Evolutionary conservation across 2,888 invertebrate genomes (phyloP), one percentile per base, ranked within the genome.

Genomic region (Apodemia mormo): DNA sequence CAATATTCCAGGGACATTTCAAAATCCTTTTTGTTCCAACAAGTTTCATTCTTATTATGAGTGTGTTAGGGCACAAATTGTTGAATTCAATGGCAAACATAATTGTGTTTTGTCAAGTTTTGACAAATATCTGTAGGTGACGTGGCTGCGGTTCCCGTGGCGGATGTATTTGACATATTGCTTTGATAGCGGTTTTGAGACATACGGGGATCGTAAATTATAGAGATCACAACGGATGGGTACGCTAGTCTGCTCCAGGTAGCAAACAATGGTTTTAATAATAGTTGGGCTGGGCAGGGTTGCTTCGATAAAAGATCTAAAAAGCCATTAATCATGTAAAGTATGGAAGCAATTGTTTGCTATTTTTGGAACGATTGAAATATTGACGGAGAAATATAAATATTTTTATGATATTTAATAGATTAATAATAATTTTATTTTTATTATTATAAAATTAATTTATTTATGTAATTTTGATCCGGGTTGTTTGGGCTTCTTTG

Each of bases 61-160:
- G 75, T 4, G 30, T 12, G 5, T 33, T 83, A 89, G 73, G 71
- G 80, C 70, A 22, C n/a, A 79, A 61, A 79, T 81, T 71, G 3
- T 49, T 2, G 72, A 72, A 73, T 67, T 71, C 45, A 70, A 64
- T 67, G 49, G 80, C 69, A 81, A 56, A 67, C 66, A 40, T 78
- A 81, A 77, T 52, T 76, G 83, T 81, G 86, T 85, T 81, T 80
- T 78, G 79, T 78, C 82, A 84, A 90, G 82, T 91, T 92, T 91
- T 92, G 92, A 92, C 89, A 90, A 92, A 92, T 92, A 89, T 88
- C 88, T 90, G 89, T 89, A 92, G 91, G 92, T 92, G 92, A 91
- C 87, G 87, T 83, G 82, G 79, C 77, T 78, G 85, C 83, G 87
- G 87, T 88, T 87, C 83, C 85, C 86, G 86, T 82, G 81, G 80